phyloP scores from a whole-genome alignment of 2,797 vertebrate genomes.

The Danio albolineatus region DNA sequence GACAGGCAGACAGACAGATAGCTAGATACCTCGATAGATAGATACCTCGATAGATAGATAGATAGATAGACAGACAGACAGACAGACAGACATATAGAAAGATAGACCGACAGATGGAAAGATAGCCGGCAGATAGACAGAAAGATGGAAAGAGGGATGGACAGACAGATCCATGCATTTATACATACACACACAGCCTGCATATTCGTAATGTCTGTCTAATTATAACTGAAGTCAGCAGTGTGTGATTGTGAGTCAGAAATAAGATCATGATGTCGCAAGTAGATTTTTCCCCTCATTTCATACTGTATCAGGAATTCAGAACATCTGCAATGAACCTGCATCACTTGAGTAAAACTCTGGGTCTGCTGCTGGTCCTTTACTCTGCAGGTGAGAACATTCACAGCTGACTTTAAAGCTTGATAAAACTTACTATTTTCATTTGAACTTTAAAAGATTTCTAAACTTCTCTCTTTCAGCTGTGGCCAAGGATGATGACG shows the following conservation, averaged over 20 bases:
- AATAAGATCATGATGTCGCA: conserved; percentile 30
- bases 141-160: not conserved
- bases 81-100: not conserved
- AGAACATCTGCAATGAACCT: conserved; percentile 60
- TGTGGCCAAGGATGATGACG: conserved; percentile 72
- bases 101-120: not conserved
- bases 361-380: conserved; percentile 64
- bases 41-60: too few relatives aligned
- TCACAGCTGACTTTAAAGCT: not conserved
- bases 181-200: too few relatives aligned
- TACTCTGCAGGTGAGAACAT: conserved; percentile 64
- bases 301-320: not conserved
- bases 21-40: too few relatives aligned
- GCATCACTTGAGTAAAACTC: conserved; percentile 32
- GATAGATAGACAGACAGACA: not conserved
- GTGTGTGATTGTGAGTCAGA: conserved; percentile 59
- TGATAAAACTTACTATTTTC: not conserved
- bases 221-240: not conserved
- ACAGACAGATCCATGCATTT: not conserved
- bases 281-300: not conserved
- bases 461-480: conserved; percentile 21
- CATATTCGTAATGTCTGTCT: not conserved
- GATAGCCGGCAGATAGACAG: not conserved
- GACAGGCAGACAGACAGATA: too few relatives aligned
- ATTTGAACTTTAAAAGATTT: not conserved